A percentile compares a stretch with the other conserved stretches of the same genome.
phyloP scores from a whole-genome alignment of 2,113 vertebrate species.

The Esox niger region DNA sequence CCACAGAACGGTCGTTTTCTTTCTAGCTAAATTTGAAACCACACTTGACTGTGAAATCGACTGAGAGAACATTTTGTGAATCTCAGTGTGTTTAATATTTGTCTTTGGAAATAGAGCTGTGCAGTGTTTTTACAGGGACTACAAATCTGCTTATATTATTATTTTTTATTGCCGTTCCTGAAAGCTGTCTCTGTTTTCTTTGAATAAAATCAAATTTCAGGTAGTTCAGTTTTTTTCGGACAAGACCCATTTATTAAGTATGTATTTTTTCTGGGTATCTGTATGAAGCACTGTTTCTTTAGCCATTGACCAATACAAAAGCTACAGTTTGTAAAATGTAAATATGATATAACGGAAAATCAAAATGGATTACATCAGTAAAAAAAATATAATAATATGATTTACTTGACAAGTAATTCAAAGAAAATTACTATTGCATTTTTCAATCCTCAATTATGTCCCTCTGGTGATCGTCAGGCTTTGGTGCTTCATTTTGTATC shows the following conservation, averaged over 20 bases:
- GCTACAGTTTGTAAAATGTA: too few species aligned
- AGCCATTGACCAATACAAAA: too few species aligned
- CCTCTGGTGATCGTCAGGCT: not conserved
- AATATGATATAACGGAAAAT: too few species aligned
- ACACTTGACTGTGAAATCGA: constrained; percentile 50
- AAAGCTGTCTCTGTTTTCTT: not conserved
- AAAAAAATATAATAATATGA: too few species aligned
- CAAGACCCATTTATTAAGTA: too few species aligned
- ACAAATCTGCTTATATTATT: constrained; percentile 63
- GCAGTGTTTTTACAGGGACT: constrained; percentile 70
- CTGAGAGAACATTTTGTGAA: constrained; percentile 51
- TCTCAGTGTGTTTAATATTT: constrained; percentile 46
- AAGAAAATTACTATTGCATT: too few species aligned
- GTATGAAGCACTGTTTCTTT: too few species aligned
- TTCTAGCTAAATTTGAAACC: constrained; percentile 51
- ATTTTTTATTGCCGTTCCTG: constrained; percentile 5
- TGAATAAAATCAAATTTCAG: not conserved
- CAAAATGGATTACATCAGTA: too few species aligned
- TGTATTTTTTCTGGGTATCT: not conserved
- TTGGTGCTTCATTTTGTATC: constrained; percentile 39
- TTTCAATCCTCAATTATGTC: too few species aligned
- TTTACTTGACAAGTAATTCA: too few species aligned
- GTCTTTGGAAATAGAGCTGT: constrained; percentile 48
- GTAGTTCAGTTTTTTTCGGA: not conserved
- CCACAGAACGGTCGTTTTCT: constrained; percentile 48